A percentile compares a stretch with the other conserved stretches of the same genome.
Conservation (phyloP, 2,888 invertebrate species). For the Ariolimax columbianus region DNA sequence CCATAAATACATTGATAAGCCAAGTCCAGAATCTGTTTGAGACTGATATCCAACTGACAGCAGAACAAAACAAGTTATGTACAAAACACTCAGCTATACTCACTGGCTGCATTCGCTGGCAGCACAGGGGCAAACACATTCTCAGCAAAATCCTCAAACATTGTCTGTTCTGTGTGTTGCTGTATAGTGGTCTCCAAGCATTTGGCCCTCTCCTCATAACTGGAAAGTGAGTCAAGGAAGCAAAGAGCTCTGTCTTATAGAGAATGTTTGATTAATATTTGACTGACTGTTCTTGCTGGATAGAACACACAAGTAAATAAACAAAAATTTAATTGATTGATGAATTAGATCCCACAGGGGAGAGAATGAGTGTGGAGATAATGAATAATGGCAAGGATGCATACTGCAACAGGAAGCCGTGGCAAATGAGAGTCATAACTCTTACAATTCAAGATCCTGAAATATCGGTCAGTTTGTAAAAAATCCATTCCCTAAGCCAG, state of each 20-base stretch:
- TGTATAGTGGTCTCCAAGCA: constrained; percentile 90
- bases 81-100: constrained; percentile 52
- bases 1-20: no score
- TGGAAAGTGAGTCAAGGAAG: constrained; percentile 76
- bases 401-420: no score
- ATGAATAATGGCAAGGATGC: no score
- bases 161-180: constrained; percentile 90
- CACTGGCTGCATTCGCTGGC: constrained; percentile 71
- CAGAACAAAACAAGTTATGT: no score
- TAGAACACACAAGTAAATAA: not conserved
- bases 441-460: no score
- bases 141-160: constrained; percentile 91
- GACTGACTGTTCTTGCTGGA: no score
- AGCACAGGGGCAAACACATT: constrained; percentile 80
- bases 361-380: not conserved
- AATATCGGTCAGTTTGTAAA: no score
- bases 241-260: not conserved
- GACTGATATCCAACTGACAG: no score
- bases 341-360: not conserved
- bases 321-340: not conserved
- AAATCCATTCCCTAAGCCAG: no score
- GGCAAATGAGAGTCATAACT: no score
- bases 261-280: no score
- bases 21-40: no score
- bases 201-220: constrained; percentile 93